A percentile compares a stretch with the other conserved stretches of the same genome.
Evolutionary conservation across 2,888 invertebrate genomes (phyloP).

Genomic region (Lacanobia oleracea): DNA sequence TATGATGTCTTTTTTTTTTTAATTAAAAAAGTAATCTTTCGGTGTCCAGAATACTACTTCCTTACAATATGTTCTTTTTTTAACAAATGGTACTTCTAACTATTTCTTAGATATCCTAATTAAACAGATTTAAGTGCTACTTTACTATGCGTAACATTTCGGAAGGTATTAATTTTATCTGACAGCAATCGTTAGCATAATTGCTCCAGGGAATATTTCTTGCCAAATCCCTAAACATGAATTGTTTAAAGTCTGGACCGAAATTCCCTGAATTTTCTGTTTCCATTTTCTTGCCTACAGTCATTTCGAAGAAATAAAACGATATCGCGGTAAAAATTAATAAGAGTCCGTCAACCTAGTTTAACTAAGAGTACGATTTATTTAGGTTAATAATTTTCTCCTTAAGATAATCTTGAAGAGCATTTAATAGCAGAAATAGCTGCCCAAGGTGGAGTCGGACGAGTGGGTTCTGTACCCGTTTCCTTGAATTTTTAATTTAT

Average conservation of each 20-base stretch:
- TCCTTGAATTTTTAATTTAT: no score
- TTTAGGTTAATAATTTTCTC: no score
- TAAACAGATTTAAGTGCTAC: constrained; percentile 14
- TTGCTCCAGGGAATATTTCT: constrained; percentile 38
- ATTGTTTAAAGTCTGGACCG: constrained; percentile 29
- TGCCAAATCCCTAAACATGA: constrained; percentile 34
- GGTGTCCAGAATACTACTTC: background rate
- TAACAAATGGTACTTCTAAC: background rate
- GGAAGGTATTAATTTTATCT: constrained; percentile 32
- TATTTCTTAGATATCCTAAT: background rate
- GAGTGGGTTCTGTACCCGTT: no score
- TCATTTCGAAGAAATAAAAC: constrained; percentile 1
- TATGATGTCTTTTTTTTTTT: no score
- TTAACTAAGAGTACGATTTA: background rate
- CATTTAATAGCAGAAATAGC: no score
- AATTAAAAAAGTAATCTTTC: no score
- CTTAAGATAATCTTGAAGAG: background rate
- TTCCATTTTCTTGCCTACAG: constrained; percentile 1
- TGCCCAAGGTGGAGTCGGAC: no score
- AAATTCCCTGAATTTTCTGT: constrained; percentile 18
- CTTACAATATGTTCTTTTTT: no score
- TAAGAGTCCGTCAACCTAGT: background rate
- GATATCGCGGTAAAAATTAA: background rate
- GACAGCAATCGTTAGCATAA: constrained; percentile 41
- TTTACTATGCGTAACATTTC: constrained; percentile 9